Percentiles rank a stretch among this genome's conserved stretches.
These are phyloP conservation scores for Prorops nasuta DNA, from an alignment of 1,140 invertebrate species.

Conservation along the genomic window DNA sequence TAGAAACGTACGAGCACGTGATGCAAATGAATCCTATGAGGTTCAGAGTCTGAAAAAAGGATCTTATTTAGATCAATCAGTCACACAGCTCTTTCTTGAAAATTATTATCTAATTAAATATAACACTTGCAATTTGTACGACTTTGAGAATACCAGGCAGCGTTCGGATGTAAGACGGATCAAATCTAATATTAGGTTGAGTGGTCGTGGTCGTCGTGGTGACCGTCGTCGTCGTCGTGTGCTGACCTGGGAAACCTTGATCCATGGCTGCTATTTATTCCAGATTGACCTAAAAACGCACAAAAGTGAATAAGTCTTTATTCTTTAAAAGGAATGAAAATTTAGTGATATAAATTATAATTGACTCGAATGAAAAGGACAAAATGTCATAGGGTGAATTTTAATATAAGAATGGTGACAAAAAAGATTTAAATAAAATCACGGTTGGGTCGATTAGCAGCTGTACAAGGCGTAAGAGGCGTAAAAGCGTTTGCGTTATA, in stretches of 20 bases:
- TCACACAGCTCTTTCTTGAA: background rate
- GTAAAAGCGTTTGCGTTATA: slow-evolving; percentile 16
- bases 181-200: slow-evolving; percentile 70
- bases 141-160: slow-evolving; percentile 77
- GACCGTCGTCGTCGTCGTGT: slow-evolving; percentile 67
- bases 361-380: background rate
- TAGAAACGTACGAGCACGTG: slow-evolving; percentile 60
- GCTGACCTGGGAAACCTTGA: slow-evolving; percentile 67
- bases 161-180: slow-evolving; percentile 68
- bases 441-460: slow-evolving; percentile 11
- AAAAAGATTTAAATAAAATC: background rate
- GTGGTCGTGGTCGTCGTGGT: slow-evolving; percentile 68
- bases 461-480: slow-evolving; percentile 19
- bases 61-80: background rate
- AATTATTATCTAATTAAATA: no score
- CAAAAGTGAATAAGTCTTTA: background rate
- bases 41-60: slow-evolving; percentile 68
- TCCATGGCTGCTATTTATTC: slow-evolving; percentile 49
- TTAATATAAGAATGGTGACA: background rate
- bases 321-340: background rate
- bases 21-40: slow-evolving; percentile 84
- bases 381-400: background rate
- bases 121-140: slow-evolving; percentile 70
- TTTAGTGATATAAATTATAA: background rate
- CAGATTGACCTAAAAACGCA: slow-evolving; percentile 4